Base-by-base conservation (phyloP, 2,888 invertebrate species). In the Xanthorhoe designata region DNA sequence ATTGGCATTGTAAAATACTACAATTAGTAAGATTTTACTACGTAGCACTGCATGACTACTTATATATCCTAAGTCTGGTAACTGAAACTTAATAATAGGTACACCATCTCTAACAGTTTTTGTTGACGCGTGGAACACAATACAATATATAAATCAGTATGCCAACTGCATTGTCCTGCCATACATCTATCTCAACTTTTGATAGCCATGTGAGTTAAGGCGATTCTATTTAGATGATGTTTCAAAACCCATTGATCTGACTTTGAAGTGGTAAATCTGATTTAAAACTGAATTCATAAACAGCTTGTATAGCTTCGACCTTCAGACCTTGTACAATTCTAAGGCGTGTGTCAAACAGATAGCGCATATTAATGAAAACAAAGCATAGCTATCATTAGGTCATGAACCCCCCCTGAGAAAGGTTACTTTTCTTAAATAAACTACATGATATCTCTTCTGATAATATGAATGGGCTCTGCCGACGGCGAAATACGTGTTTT, bases 1-100 rank as follows among this genome's bases (percentile, higher is more conserved):
- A 89, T 91, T 91, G 90, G 91, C 90, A 87, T 90, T 85, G 85
- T 86, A 87, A 84, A 85, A 83, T 75, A 81, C 85, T 86, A 87
- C 83, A 81, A 79, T 80, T 75, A 82, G 86, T 86, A 87, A 84
- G 76, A 83, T 78, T 85, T 83, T 77, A 86, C 87, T 86, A 85
- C 79, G 87, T 84, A 88, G 89, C 84, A 85, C 85, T 86, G 86
- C 81, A 80, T 82, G 84, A 84, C 85, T 85, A 87, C 88, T 81
- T 82, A 86, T 81, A 87, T 87, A 90, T 84, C 83, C 89, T 91
- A 90, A 84, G 76, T 87, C 86, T 93, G 92, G 92, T 93, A 93
- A 93, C 92, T 90, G 92, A 83, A 85, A 88, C 88, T 86, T 88
- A 87, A 86, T 74, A 78, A 82, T 87, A 88, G 83, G 86, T 88